Base-by-base conservation (phyloP, 2,888 invertebrate species). In the Galerucella calmariensis region DNA sequence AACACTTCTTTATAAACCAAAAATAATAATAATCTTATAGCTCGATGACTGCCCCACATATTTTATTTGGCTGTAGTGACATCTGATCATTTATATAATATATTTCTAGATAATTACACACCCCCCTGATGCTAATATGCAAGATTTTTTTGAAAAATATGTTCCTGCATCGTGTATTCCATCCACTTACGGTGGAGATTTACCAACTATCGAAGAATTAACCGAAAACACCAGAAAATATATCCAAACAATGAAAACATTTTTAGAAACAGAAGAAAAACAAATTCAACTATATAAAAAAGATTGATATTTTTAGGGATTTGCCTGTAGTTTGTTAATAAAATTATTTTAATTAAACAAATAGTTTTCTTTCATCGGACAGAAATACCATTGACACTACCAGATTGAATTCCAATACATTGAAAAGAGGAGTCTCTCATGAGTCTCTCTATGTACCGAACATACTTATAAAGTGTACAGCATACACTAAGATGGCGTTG, bases 151-250 rank as follows among this genome's bases (percentile, higher is more conserved):
- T 82, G 87, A 90, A 79, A 89, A 90, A 1, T 86, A 89, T 41
- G 88, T 88, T 46, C 86, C 88, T 3, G 76, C 82, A 27, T 84
- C 86, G 69, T 83, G 86, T 46, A 78, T 88, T 67, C 88, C 88
- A 0, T 86, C 88, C 82, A 92, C 92, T 82, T 92, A 91, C 76
- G 92, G 92, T 59, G 92, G 92, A 11, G 88, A 90, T 1, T 86
- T 89, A 0, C 87, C 88, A 0, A 78, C 89, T 0, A 86, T 90
- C 0, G 89, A 90, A 65, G 85, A 90, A 41, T 88, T 92, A 67
- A 89, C 89, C 75, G 89, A 90, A 79, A 90, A 91, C 72, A 87
- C 83, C 14, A 78, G 79, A 41, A 79, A 83, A 59, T 79, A 83
- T 76, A 82, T 84, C 72, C 80, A 81, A 72, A 81, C 81, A 72